A percentile compares a stretch with the other conserved stretches of the same genome.
These are phyloP conservation scores for Actinia tenebrosa DNA, from an alignment of 64 coral and sea anemone genomes.

Conservation along the genomic window DNA sequence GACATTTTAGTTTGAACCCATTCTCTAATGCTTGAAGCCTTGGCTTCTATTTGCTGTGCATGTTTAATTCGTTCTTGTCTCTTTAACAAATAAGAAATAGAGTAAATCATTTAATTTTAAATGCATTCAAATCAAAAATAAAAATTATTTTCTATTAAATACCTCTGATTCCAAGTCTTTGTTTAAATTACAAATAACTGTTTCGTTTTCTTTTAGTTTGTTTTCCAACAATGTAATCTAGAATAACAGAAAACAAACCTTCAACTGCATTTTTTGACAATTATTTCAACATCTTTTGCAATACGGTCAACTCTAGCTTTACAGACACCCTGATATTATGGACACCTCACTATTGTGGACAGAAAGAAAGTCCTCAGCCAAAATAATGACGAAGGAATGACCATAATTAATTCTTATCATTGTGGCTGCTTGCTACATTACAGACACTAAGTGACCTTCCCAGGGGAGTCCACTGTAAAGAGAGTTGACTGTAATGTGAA, in stretches of 20 bases:
- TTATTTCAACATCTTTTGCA: no score
- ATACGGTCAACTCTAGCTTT: no score
- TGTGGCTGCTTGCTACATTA: no score
- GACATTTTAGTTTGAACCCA: constrained; percentile 90
- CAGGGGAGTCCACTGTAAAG: no score
- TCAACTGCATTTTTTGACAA: background rate
- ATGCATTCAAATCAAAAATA: background rate
- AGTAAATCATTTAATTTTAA: background rate
- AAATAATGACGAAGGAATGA: no score
- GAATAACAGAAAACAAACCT: background rate
- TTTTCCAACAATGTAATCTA: background rate
- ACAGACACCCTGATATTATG: no score
- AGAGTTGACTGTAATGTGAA: no score
- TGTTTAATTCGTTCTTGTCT: constrained; percentile 63
- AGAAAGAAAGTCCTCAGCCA: no score
- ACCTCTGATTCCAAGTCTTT: constrained; percentile 14
- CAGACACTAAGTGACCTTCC: no score
- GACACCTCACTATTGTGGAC: no score
- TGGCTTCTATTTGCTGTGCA: constrained; percentile 71
- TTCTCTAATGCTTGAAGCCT: constrained; percentile 62
- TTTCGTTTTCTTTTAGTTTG: background rate
- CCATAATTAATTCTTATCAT: no score
- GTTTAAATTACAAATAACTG: background rate
- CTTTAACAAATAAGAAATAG: background rate
- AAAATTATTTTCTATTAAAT: background rate